Base-by-base conservation (phyloP, 1,140 invertebrate species). In the Dolichoris vasculosae region DNA sequence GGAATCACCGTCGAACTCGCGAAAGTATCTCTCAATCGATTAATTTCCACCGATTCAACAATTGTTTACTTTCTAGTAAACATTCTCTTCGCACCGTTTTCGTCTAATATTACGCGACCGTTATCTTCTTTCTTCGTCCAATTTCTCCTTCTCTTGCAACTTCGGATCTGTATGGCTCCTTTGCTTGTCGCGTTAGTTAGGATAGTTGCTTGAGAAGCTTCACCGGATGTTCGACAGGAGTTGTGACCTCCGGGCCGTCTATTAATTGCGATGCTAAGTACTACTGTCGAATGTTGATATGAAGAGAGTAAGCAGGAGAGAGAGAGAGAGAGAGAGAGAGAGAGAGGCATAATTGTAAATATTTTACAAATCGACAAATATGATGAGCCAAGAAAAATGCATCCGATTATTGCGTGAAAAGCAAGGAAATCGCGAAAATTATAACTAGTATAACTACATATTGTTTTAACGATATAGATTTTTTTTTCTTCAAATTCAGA, bases 21-120 rank as follows among this genome's bases (percentile, higher is more conserved):
- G 7, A 17, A 51, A 51, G 20, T 17, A 17, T 51, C 15, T 2
- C 15, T 51, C 2, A 51, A 2, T 8, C 48, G 48, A 17, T 15
- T 17, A 17, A 2, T 17, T 51, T 51, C 20, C 11, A 9, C 11
- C 48, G 43, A 46, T 13, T 46, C n/a, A n/a, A 13, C 43, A 51
- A 17, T 2, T 8, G 11, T 17, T 51, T 8, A 51, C 2, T 51
- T 51, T 2, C 48, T 17, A 2, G 48, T 17, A 51, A 51, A 17
- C 71, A 71, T 43, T 59, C n/a, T 83, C 4, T 38, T n/a, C 40
- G 71, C 48, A 75, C 40, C 51, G 51, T 55, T 83, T 83, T 64
- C 73, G 55, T 83, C 55, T 84, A 78, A 67, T 67, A 84, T 84
- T 48, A 78, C 73, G 59, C 80, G 30, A 67, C 30, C 80, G 38